Evolutionary conservation across 2,113 vertebrate species (phyloP).

Genomic region (Equus przewalskii): DNA sequence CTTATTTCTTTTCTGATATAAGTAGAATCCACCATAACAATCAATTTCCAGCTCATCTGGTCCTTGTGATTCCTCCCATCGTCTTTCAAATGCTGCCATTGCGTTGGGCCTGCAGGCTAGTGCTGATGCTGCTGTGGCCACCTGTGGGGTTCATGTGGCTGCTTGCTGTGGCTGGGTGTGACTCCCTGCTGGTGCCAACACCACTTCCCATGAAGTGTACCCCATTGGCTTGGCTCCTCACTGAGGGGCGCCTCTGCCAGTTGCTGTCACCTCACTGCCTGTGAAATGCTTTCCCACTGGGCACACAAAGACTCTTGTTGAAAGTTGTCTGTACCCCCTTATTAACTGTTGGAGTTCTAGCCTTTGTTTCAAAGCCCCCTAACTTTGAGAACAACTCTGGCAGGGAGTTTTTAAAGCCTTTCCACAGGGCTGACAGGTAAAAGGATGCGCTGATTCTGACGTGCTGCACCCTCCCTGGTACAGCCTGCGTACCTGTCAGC

Average conservation of each 20-base stretch:
- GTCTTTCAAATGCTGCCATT: neutral
- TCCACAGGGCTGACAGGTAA: neutral
- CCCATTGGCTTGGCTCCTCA: neutral
- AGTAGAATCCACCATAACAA: neutral
- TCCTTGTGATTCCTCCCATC: neutral
- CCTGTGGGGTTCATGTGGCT: neutral
- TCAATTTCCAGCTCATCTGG: neutral
- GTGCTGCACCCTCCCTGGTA: neutral
- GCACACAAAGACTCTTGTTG: neutral
- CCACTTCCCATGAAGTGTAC: neutral
- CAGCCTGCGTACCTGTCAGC: neutral
- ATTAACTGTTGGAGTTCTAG: neutral
- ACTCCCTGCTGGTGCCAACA: neutral
- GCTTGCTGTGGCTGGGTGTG: neutral
- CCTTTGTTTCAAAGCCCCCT: neutral
- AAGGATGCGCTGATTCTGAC: neutral
- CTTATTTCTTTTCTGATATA: neutral
- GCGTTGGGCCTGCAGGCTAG: neutral
- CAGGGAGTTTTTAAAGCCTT: neutral
- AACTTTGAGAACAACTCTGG: neutral
- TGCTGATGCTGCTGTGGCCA: neutral
- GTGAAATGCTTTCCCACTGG: neutral
- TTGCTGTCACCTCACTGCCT: neutral
- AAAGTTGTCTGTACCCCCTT: neutral
- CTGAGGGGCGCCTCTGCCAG: fast-evolving